These are phyloP conservation scores for Toxostoma redivivum DNA, from an alignment of 2,113 vertebrate genomes.

Conservation along the genomic window DNA sequence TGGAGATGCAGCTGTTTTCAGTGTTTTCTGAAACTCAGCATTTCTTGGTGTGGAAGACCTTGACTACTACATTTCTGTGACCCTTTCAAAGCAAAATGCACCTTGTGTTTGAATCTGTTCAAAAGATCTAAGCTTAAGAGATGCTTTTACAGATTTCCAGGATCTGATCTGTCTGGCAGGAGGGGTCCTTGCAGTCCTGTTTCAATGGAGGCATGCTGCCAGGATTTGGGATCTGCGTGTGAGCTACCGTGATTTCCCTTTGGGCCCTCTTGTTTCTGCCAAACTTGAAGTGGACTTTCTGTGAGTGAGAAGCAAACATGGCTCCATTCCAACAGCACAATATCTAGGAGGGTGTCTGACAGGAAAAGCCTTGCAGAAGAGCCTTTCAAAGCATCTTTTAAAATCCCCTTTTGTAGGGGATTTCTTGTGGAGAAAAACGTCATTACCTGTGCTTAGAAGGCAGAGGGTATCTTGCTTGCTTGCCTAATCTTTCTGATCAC, in stretches of 20 bases:
- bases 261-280: not conserved
- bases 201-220: constrained; percentile 31
- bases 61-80: not conserved
- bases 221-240: constrained; percentile 8
- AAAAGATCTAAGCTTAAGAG: not conserved
- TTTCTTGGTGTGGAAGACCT: not conserved
- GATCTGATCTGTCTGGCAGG: not conserved
- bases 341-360: not conserved
- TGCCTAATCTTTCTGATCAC: not conserved
- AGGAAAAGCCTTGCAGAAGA: not conserved
- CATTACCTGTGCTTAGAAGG: not conserved
- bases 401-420: not conserved
- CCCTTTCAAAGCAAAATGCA: not conserved
- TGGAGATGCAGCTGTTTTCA: not conserved
- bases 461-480: not conserved
- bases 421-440: not conserved
- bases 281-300: constrained; percentile 34
- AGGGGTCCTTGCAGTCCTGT: not conserved
- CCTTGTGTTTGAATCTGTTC: not conserved
- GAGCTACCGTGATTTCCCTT: constrained; percentile 1
- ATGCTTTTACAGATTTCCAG: not conserved
- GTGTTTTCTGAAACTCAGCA: not conserved
- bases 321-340: constrained; percentile 6
- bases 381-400: not conserved
- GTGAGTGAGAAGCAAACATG: constrained; percentile 36